Conservation (phyloP, 2,797 vertebrate species). For the Diplodus sargus region DNA sequence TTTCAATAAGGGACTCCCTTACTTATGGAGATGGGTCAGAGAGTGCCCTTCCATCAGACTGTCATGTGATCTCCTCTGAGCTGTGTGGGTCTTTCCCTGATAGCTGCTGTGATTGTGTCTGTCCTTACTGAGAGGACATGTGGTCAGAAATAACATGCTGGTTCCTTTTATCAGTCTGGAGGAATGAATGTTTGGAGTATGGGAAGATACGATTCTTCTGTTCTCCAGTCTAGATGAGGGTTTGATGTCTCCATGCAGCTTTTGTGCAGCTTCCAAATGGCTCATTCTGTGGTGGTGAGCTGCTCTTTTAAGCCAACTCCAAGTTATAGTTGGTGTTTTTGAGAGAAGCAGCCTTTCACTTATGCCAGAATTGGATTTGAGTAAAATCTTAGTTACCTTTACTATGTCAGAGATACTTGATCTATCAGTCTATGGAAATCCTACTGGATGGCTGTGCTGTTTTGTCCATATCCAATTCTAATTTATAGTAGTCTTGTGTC, state of each 20-base stretch:
- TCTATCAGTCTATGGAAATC: background rate
- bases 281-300: background rate
- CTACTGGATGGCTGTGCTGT: background rate
- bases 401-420: background rate
- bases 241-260: conserved; percentile 19
- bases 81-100: conserved; percentile 12
- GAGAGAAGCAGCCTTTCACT: background rate
- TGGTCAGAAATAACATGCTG: conserved; percentile 18
- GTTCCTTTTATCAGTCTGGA: conserved; percentile 13
- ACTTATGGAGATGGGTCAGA: background rate
- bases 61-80: conserved; percentile 18
- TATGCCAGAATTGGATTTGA: background rate
- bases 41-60: background rate
- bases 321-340: background rate
- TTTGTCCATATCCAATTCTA: background rate
- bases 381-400: conserved; percentile 4
- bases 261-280: background rate
- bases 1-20: background rate
- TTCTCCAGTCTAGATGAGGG: background rate
- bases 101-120: conserved; percentile 5
- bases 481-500: background rate
- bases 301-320: background rate
- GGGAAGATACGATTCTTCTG: conserved; percentile 25
- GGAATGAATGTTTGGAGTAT: conserved; percentile 16
- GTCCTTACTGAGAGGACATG: conserved; percentile 22